These are phyloP conservation scores for Glyptemys insculpta DNA, from an alignment of 2,797 vertebrate genomes.

Conservation along the genomic window DNA sequence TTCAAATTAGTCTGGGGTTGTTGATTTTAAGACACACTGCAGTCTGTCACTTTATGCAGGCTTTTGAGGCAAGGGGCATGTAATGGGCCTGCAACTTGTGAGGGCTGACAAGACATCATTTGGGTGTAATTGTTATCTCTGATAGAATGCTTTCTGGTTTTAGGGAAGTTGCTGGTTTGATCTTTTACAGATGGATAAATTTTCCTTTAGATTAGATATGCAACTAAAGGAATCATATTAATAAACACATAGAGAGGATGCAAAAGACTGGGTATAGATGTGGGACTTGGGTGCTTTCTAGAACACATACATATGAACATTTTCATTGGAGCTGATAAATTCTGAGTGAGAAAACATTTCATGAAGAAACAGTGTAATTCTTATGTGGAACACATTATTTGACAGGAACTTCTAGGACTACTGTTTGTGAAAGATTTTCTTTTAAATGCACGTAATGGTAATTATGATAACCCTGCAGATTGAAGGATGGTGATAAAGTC, in stretches of 20 bases:
- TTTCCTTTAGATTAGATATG: conserved; percentile 25
- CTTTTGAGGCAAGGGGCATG: background rate
- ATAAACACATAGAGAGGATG: background rate
- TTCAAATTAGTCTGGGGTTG: background rate
- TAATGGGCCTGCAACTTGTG: no score
- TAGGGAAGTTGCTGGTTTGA: background rate
- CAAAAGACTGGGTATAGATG: background rate
- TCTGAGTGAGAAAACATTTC: conserved; percentile 9
- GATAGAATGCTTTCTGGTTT: no score
- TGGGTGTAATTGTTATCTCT: no score
- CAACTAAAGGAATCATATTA: conserved; percentile 38
- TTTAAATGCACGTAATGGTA: conserved; percentile 35
- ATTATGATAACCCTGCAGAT: conserved; percentile 1
- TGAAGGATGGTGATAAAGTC: conserved; percentile 1
- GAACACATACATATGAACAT: background rate
- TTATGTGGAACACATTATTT: background rate
- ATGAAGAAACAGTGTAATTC: background rate
- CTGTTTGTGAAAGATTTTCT: conserved; percentile 5
- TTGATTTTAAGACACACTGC: background rate
- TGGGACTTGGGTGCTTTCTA: background rate
- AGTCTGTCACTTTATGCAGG: background rate
- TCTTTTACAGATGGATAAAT: background rate
- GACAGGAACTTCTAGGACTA: conserved; percentile 2
- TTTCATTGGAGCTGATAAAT: conserved; percentile 28
- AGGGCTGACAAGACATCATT: no score